Conservation (phyloP, 1,140 invertebrate genomes). For the Thaumetopoea pityocampa region DNA sequence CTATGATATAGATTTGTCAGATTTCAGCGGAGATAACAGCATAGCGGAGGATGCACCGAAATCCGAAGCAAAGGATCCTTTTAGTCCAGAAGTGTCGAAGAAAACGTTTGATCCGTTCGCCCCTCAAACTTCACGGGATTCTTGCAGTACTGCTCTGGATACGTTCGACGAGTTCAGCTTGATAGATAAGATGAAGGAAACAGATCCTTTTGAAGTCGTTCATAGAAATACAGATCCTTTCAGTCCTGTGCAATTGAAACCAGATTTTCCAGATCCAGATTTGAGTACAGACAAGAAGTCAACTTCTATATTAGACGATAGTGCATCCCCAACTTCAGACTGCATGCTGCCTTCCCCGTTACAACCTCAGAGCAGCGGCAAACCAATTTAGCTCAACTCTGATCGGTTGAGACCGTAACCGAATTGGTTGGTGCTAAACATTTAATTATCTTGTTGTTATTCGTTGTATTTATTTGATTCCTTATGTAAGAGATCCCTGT, state of each 20-base stretch:
- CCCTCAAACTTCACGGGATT: conserved; percentile 29
- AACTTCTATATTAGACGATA: conserved; percentile 77
- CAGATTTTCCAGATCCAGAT: conserved; percentile 52
- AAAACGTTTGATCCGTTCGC: conserved; percentile 48
- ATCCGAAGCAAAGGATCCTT: conserved; percentile 43
- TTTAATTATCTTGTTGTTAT: conserved; percentile 14
- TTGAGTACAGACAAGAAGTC: conserved; percentile 31
- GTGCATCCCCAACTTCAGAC: conserved; percentile 74
- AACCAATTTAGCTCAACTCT: conserved; percentile 25
- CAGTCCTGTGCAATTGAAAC: conserved; percentile 38
- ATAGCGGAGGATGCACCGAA: conserved; percentile 77
- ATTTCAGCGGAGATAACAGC: conserved; percentile 82
- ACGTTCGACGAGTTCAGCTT: conserved; percentile 57
- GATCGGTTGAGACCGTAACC: conserved; percentile 6
- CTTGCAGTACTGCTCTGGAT: conserved; percentile 30
- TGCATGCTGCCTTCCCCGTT: conserved; percentile 80
- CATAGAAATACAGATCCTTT: conserved; percentile 34
- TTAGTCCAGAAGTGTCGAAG: conserved; percentile 47
- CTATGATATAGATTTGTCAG: conserved; percentile 84
- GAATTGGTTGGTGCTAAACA: conserved; percentile 18
- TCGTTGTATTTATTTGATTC: conserved; percentile 19
- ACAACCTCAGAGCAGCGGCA: conserved; percentile 69
- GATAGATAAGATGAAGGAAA: conserved; percentile 29
- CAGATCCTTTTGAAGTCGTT: conserved; percentile 50
- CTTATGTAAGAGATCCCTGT: conserved; percentile 9